These are phyloP conservation scores for Spondyliosoma cantharus DNA, from an alignment of 2,797 vertebrate species.

Conservation along the genomic window DNA sequence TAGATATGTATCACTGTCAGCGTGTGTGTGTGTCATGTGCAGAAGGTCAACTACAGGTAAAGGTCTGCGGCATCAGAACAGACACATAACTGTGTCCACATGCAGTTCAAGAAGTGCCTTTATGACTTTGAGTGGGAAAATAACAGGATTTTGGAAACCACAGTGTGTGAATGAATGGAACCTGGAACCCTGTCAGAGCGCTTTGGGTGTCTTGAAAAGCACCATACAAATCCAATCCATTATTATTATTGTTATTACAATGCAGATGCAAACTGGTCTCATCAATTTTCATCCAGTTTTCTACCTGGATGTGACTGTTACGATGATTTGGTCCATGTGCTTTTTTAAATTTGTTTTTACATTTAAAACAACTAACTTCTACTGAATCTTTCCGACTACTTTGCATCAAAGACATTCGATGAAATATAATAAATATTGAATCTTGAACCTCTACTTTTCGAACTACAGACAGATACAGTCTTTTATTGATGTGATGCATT, in stretches of 20 bases:
- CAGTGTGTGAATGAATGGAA: too few species aligned
- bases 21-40: slow-evolving; percentile 6
- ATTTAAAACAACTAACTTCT: too few species aligned
- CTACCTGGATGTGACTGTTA: too few species aligned
- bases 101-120: neutral
- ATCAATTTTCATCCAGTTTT: too few species aligned
- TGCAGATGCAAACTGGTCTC: too few species aligned
- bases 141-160: too few species aligned
- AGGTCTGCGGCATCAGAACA: slow-evolving; percentile 8
- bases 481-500: neutral
- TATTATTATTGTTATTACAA: too few species aligned
- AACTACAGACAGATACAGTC: neutral
- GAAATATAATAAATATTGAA: neutral
- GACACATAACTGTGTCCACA: neutral
- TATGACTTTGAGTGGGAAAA: neutral
- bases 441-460: neutral
- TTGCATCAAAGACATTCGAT: neutral
- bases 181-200: too few species aligned
- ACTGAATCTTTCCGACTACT: neutral
- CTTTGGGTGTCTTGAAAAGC: too few species aligned
- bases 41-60: slow-evolving; percentile 15
- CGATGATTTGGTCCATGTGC: too few species aligned
- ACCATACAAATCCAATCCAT: too few species aligned
- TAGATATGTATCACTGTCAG: slow-evolving; percentile 13
- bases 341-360: too few species aligned